Conservation (phyloP, 2,888 invertebrate genomes). For the Trichacis sp. region DNA sequence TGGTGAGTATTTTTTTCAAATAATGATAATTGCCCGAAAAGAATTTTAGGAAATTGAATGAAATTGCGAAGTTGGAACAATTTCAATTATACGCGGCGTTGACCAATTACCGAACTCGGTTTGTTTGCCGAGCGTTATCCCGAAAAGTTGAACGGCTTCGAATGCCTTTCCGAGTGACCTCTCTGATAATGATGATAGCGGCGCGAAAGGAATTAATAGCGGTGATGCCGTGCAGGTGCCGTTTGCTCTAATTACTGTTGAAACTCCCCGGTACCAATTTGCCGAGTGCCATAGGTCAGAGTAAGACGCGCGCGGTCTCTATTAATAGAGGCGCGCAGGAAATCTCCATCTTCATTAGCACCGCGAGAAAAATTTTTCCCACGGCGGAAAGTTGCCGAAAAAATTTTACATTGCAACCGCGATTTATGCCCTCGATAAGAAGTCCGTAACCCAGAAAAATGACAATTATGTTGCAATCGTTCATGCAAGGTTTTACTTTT, state of each 20-base stretch:
- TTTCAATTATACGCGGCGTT: no score
- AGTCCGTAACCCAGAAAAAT: no score
- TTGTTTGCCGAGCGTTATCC: no score
- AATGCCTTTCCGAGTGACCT: slow-evolving; percentile 34
- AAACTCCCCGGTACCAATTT: slow-evolving; percentile 41
- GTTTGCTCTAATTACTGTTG: slow-evolving; percentile 41
- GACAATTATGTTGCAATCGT: no score
- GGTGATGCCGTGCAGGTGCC: slow-evolving; percentile 35
- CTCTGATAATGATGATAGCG: slow-evolving; percentile 33
- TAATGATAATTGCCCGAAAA: no score
- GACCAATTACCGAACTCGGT: no score
- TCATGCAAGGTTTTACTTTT: no score
- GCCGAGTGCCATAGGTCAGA: slow-evolving; percentile 43
- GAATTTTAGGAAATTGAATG: no score
- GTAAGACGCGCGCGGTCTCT: slow-evolving; percentile 33
- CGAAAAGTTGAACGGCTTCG: background rate
- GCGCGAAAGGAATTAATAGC: slow-evolving; percentile 38
- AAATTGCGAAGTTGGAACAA: no score
- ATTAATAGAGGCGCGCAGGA: slow-evolving; percentile 34
- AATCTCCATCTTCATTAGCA: slow-evolving; percentile 37
- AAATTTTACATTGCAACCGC: no score
- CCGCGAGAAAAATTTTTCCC: slow-evolving; percentile 29
- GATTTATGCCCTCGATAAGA: no score
- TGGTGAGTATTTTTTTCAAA: no score
- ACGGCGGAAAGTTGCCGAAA: slow-evolving; percentile 3